These are phyloP conservation scores for Takifugu bimaculatus DNA, from an alignment of 2,113 vertebrate genomes.

Conservation along the genomic window DNA sequence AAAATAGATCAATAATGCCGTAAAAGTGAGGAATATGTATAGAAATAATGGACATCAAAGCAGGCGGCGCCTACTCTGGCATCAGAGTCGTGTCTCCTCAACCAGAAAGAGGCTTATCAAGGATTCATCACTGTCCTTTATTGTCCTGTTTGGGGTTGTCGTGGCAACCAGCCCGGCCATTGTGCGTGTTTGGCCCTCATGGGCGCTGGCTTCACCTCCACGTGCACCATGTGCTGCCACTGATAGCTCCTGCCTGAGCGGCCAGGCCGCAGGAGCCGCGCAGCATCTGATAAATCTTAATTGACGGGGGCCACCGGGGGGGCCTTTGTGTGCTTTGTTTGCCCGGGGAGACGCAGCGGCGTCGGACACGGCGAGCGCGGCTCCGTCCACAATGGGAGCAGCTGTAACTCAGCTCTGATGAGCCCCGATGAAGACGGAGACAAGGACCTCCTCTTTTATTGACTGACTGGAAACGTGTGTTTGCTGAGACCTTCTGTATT, in stretches of 20 bases:
- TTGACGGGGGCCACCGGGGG: constrained; percentile 57
- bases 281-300: constrained; percentile 75
- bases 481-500: constrained; percentile 1
- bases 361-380: constrained; percentile 66
- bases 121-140: constrained; percentile 69
- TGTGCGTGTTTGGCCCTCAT: constrained; percentile 47
- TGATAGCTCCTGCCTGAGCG: constrained; percentile 69
- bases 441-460: constrained; percentile 26
- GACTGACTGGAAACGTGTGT: constrained; percentile 14
- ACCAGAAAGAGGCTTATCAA: constrained; percentile 60
- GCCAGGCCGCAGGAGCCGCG: constrained; percentile 58
- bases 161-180: constrained; percentile 67
- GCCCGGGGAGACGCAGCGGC: constrained; percentile 46
- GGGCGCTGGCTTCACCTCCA: constrained; percentile 57
- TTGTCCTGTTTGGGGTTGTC: constrained; percentile 72
- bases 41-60: not conserved
- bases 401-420: constrained; percentile 69
- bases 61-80: not conserved
- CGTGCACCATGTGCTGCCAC: constrained; percentile 74
- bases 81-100: constrained; percentile 12
- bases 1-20: too few species aligned
- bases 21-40: too few species aligned
- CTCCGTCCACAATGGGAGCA: constrained; percentile 77
- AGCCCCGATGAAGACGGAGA: constrained; percentile 41
- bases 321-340: constrained; percentile 65